Evolutionary conservation across 37 sponge, comb jelly and placozoan species (phyloP).

Genomic region (Ephydatia muelleri): DNA sequence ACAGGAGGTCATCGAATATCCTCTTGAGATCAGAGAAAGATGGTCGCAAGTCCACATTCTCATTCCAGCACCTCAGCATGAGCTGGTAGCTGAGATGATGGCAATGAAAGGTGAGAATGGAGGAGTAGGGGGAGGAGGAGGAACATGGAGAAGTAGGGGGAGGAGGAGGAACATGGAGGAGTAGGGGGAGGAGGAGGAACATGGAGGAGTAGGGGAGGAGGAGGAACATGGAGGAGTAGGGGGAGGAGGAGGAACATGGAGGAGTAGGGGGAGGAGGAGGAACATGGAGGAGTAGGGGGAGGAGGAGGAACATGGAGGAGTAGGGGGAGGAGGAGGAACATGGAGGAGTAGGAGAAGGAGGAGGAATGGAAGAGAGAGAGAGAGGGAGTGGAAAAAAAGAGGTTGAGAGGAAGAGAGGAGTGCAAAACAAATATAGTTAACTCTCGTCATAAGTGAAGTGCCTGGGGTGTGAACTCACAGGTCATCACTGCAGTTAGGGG

Average conservation of each 20-base stretch:
- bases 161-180: neutral
- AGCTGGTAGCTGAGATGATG: conserved; percentile 34
- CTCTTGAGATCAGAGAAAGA: conserved; percentile 49
- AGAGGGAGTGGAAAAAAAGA: neutral
- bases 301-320: neutral
- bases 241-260: no score
- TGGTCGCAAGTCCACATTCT: conserved; percentile 32
- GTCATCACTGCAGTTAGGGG: conserved; percentile 43
- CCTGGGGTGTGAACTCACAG: conserved; percentile 41
- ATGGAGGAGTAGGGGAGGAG: no score
- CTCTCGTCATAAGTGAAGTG: neutral
- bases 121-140: neutral
- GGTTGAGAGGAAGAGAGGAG: neutral
- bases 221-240: no score
- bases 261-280: neutral
- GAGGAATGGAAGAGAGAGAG: neutral
- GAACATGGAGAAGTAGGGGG: no score
- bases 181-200: no score
- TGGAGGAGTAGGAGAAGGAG: neutral
- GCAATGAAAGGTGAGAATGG: neutral
- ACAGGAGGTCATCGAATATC: neutral
- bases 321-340: neutral
- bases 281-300: neutral
- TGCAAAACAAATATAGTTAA: neutral
- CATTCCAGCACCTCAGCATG: conserved; percentile 59